phyloP scores from a whole-genome alignment of 2,113 vertebrate genomes.

The Aplodontia rufa region DNA sequence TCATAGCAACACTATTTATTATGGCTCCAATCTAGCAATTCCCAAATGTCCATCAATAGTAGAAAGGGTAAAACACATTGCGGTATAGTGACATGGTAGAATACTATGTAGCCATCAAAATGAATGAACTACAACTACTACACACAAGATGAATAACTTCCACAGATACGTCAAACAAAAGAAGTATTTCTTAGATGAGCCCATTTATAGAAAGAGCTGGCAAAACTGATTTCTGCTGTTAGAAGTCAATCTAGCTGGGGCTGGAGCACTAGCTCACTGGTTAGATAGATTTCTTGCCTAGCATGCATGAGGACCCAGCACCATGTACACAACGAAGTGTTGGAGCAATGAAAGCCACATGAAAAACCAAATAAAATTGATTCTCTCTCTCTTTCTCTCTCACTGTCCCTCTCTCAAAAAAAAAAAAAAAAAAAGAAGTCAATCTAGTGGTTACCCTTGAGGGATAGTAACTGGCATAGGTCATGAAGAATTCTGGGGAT shows the following conservation, averaged over 20 bases:
- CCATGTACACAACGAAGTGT: no score
- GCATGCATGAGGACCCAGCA: no score
- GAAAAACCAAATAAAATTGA: no score
- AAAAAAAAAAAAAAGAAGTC: no score
- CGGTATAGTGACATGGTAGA: background rate
- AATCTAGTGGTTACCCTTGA: background rate
- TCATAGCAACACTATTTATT: background rate
- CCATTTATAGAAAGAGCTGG: background rate
- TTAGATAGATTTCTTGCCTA: no score
- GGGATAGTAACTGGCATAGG: background rate
- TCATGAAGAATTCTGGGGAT: background rate
- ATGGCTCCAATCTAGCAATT: constrained; percentile 22
- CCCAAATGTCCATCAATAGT: background rate
- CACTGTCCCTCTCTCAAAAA: no score
- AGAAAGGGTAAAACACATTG: background rate
- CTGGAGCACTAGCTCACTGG: no score
- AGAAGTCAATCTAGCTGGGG: constrained; percentile 5
- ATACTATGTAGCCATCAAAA: background rate
- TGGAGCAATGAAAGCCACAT: no score
- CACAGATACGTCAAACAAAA: constrained; percentile 15
- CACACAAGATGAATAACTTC: background rate
- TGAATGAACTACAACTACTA: background rate
- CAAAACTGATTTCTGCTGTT: background rate
- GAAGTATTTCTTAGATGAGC: background rate
- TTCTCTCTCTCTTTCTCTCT: no score